Evolutionary conservation across 2,888 invertebrate genomes (phyloP), one percentile per base, ranked within the genome.

Genomic region (Malthinus seriepunctatus): DNA sequence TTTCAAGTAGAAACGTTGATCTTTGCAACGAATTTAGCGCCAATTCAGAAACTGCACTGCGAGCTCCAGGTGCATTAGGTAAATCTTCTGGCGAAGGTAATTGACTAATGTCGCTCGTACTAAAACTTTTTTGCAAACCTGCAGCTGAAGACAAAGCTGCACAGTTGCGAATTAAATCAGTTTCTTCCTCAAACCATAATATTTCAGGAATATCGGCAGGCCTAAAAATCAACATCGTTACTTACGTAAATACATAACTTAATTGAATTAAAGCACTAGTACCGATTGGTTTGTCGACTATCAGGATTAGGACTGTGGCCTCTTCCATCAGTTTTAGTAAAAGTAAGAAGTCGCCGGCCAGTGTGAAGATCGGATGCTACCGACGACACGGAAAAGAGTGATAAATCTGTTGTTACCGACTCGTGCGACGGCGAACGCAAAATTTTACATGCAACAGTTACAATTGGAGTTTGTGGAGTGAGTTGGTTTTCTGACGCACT

Each of bases 61-160:
- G 75, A 32, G 71, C 70, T 34, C 73, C 72, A 35, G 74, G 72
- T 72, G 76, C 69, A 73, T 67, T 63, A 6, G 76, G 73, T 5
- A 75, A 67, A 2, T 79, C 79, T 48, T 81, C 82, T 1, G 84
- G 83, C 23, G 81, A 82, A 0, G 83, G 82, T 64, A 85, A 75
- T 70, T 85, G 84, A 46, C 83, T 80, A 11, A 93, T 89, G 73
- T 93, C 93, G 31, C 88, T 88, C 0, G 91, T 90, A 71, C 91
- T 92, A 80, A 93, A 92, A 69, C 90, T 91, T 69, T 91, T 87
- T 46, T 91, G 89, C n/a, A 92, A 82, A 1, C 93, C 92, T 0
- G 92, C 80, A 49, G 88, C 90, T 0, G 90, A 88, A 46, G 91
- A 90, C 23, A 93, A 81, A 6, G 88, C 89, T 0, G 90, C 91